Evolutionary conservation across 1,140 invertebrate species (phyloP).

Genomic region (Andricus grossulariae): DNA sequence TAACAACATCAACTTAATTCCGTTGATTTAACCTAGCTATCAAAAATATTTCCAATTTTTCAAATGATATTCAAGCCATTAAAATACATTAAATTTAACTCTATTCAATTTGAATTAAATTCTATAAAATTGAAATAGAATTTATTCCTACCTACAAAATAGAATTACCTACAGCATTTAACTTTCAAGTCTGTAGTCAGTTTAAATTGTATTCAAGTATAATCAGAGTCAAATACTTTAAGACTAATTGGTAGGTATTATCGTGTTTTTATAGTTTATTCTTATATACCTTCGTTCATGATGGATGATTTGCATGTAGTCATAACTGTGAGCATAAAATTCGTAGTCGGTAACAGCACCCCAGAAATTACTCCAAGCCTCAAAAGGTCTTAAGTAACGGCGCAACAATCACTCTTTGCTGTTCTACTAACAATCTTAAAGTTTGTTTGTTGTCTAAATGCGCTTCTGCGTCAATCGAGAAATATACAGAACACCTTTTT

Average conservation of each 20-base stretch:
- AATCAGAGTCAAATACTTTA: not conserved
- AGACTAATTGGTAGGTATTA: not conserved
- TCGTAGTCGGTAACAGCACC: slow-evolving; percentile 92
- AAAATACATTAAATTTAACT: too few species aligned
- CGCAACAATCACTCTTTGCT: slow-evolving; percentile 85
- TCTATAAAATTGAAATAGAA: too few species aligned
- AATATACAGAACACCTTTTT: slow-evolving; percentile 89
- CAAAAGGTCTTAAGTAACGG: slow-evolving; percentile 88
- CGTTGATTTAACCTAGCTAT: too few species aligned
- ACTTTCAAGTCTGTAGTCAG: too few species aligned
- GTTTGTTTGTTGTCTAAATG: slow-evolving; percentile 89
- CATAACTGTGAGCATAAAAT: slow-evolving; percentile 94
- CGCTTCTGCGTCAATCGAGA: slow-evolving; percentile 90
- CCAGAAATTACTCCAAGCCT: slow-evolving; percentile 99
- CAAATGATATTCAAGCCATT: too few species aligned
- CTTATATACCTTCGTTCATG: slow-evolving; percentile 82
- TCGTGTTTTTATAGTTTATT: not conserved
- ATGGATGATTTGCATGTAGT: slow-evolving; percentile 97
- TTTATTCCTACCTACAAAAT: too few species aligned
- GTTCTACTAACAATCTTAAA: slow-evolving; percentile 87
- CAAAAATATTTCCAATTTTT: too few species aligned
- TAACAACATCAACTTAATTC: too few species aligned
- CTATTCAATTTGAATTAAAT: too few species aligned
- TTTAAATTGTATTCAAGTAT: too few species aligned
- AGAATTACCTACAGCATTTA: too few species aligned